A percentile compares a stretch with the other conserved stretches of the same genome.
phyloP scores from a whole-genome alignment of 1,140 invertebrate genomes.

The Agrilus planipennis region DNA sequence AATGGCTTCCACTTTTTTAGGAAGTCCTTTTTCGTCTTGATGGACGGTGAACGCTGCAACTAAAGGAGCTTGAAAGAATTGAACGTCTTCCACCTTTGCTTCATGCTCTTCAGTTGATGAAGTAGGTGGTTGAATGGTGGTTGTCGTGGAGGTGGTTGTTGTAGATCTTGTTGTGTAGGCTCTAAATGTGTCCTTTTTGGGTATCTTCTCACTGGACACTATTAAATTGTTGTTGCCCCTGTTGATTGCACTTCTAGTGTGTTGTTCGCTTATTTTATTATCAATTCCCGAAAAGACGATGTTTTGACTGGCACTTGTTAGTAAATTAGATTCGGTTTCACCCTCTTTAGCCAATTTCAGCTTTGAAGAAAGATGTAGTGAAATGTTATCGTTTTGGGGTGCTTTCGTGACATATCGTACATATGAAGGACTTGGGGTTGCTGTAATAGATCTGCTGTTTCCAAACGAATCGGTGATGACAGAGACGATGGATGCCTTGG shows the following conservation, averaged over 20 bases:
- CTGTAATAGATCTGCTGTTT: not conserved
- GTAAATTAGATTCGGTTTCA: constrained; percentile 10
- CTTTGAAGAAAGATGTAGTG: no score
- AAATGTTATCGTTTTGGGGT: no score
- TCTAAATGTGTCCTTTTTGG: not conserved
- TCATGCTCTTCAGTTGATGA: constrained; percentile 50
- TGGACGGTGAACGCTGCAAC: constrained; percentile 74
- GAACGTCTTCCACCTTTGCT: constrained; percentile 57
- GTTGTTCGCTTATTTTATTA: constrained; percentile 18
- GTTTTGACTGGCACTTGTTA: not conserved
- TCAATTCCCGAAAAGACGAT: not conserved
- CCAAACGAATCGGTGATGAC: constrained; percentile 7
- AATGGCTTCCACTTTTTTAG: constrained; percentile 63
- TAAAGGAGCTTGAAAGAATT: constrained; percentile 65
- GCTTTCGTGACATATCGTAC: not conserved
- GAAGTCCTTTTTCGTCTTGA: constrained; percentile 60
- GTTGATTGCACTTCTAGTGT: constrained; percentile 21
- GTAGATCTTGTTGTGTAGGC: constrained; percentile 13
- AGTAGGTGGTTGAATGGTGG: constrained; percentile 21
- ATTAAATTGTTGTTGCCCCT: no score
- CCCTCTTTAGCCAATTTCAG: no score
- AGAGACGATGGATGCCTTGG: constrained; percentile 20
- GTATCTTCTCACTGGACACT: constrained; percentile 10
- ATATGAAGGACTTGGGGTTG: not conserved
- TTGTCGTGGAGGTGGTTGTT: constrained; percentile 37